These are phyloP conservation scores for Achlya flavicornis DNA, from an alignment of 2,888 invertebrate genomes.

Conservation along the genomic window DNA sequence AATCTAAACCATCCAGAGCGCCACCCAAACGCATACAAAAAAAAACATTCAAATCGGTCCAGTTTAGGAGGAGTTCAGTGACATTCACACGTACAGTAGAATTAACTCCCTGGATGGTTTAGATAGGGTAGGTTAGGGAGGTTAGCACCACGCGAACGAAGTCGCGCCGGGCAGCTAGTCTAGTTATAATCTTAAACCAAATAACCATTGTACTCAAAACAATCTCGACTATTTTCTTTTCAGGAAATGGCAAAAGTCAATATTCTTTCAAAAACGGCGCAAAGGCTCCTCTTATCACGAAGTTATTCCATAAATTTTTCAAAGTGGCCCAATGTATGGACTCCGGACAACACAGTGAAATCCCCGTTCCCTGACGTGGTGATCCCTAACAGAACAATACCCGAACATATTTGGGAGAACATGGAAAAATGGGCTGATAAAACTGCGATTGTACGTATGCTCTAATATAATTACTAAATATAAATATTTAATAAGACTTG, in stretches of 20 bases:
- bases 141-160: too few species aligned
- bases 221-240: conserved; percentile 7
- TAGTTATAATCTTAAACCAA: too few species aligned
- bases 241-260: conserved; percentile 44
- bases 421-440: conserved; percentile 85
- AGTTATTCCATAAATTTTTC: conserved; percentile 21
- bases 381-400: conserved; percentile 79
- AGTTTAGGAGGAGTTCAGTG: too few species aligned
- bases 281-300: conserved; percentile 33
- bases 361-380: conserved; percentile 79
- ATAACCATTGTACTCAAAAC: too few species aligned
- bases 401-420: conserved; percentile 85
- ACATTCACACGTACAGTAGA: too few species aligned
- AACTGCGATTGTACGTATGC: conserved; percentile 84
- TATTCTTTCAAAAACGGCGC: conserved; percentile 35
- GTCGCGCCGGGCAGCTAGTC: too few species aligned
- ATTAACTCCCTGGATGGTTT: too few species aligned
- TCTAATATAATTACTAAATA: neutral
- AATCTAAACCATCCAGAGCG: too few species aligned
- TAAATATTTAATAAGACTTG: too few species aligned
- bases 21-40: too few species aligned
- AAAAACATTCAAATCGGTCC: too few species aligned
- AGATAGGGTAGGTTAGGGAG: too few species aligned
- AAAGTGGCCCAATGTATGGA: conserved; percentile 51
- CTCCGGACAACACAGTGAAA: conserved; percentile 56